Evolutionary conservation across 2,113 vertebrate species (phyloP), one percentile per base, ranked within the genome.

Genomic region (Anarrhichthys ocellatus): DNA sequence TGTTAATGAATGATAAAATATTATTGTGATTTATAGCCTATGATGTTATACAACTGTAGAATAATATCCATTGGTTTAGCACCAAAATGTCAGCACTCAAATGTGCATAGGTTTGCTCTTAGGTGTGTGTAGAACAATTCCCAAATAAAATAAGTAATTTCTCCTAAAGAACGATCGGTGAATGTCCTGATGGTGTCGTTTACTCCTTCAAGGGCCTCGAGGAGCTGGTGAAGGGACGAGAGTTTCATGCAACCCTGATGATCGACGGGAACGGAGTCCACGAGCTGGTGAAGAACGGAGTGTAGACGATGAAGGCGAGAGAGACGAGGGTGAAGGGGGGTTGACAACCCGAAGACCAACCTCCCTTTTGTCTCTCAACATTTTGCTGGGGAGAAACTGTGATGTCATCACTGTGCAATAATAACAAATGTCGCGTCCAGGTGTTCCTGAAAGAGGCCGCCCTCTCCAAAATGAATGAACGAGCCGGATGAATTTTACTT

Each of bases 281-380:
- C 0, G 95, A 99, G 90, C 88, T 96, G 86, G 97, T 98, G 93
- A 97, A 96, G 93, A 99, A 99, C 0, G 97, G 97, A 11, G 32
- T 97, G 74, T 97, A 93, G 76, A 65, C 64, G 54, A 36, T 9
- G 36, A 44, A 42, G 65, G 6, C 2, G n/a, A 32, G 42, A 73
- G 48, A 73, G 48, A 46, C 52, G 24, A 13, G 69, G 20, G 27
- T 0, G 6, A 66, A 50, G 73, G 50, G 77, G 27, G 48, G 3
- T 32, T 32, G 32, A 80, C 52, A 76, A 65, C 22, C 89, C 86
- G 87, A 73, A 85, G 72, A 81, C 34, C 66, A 24, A 63, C 52
- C 52, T 56, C 27, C 22, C 44, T 20, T 75, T 75, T 74, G 78
- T 84, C 88, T 82, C 73, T 76, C 76, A 46, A 36, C 34, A n/a